Percentiles rank a stretch among this genome's conserved stretches.
phyloP scores from a whole-genome alignment of 2,797 vertebrate genomes.

The Dallia pectoralis region DNA sequence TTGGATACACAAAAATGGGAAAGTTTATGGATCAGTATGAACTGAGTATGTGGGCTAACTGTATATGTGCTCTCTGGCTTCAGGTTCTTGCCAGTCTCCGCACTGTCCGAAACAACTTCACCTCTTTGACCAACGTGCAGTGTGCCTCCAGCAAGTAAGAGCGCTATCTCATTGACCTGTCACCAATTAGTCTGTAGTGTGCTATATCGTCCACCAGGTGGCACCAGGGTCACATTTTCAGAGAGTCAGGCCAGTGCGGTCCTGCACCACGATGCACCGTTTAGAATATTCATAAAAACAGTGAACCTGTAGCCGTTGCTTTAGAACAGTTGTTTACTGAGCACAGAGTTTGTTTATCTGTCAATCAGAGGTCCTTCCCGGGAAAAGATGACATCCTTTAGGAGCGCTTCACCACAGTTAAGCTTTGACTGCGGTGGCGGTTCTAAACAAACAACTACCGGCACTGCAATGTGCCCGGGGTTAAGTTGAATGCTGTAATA shows the following conservation, averaged over 20 bases:
- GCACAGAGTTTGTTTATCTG: too few relatives aligned
- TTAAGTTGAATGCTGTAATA: not conserved
- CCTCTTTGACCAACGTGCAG: slow-evolving; percentile 88
- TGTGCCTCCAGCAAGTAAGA: slow-evolving; percentile 88
- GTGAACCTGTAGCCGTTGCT: too few relatives aligned
- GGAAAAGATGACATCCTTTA: too few relatives aligned
- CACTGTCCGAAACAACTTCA: slow-evolving; percentile 94
- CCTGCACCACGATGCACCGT: too few relatives aligned
- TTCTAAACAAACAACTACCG: too few relatives aligned
- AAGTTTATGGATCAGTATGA: not conserved
- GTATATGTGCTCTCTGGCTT: not conserved
- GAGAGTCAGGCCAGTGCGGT: too few relatives aligned
- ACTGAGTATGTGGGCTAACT: not conserved
- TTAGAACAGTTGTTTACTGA: too few relatives aligned
- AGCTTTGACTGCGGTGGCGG: too few relatives aligned
- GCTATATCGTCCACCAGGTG: not conserved
- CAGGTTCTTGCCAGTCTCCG: slow-evolving; percentile 93
- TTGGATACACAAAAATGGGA: not conserved
- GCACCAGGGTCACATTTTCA: not conserved
- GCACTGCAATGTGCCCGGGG: not conserved
- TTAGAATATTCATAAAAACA: too few relatives aligned
- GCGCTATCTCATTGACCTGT: not conserved
- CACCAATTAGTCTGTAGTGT: not conserved
- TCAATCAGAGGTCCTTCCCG: too few relatives aligned
- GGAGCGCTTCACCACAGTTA: too few relatives aligned